phyloP scores from a whole-genome alignment of 35 echinoderm and acorn worm genomes.

The Patiria miniata region DNA sequence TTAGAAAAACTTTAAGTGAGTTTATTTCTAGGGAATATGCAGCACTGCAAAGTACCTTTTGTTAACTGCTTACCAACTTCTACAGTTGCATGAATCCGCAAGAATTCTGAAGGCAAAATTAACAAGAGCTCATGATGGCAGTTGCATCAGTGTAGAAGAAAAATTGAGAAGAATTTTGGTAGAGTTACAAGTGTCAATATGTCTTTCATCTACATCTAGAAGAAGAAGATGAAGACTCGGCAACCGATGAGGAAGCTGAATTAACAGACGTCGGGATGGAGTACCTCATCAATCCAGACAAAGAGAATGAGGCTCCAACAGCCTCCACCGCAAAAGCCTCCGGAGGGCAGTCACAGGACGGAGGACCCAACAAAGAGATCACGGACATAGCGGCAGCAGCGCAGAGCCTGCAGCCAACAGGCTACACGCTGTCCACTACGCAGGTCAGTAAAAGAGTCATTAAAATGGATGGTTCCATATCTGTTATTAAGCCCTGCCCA shows the following conservation, averaged over 20 bases:
- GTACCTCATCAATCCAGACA: slow-evolving; percentile 94
- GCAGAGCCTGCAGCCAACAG: slow-evolving; percentile 90
- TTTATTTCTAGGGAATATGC: too few species aligned
- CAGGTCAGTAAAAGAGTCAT: slow-evolving; percentile 48
- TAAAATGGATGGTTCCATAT: too few species aligned
- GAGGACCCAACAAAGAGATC: slow-evolving; percentile 91
- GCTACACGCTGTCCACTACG: slow-evolving; percentile 90
- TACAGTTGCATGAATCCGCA: too few species aligned
- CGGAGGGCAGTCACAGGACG: slow-evolving; percentile 27
- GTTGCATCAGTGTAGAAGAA: too few species aligned
- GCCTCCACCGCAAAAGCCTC: neutral
- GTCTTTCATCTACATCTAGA: slow-evolving; percentile 11
- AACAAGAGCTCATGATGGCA: too few species aligned
- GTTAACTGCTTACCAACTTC: too few species aligned
- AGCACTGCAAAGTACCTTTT: too few species aligned
- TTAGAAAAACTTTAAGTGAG: too few species aligned
- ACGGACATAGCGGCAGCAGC: slow-evolving; percentile 89
- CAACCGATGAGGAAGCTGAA: slow-evolving; percentile 68
- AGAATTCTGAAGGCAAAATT: too few species aligned
- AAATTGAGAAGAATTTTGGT: neutral
- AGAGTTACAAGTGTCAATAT: neutral
- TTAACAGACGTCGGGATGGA: slow-evolving; percentile 95
- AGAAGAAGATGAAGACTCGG: slow-evolving; percentile 62
- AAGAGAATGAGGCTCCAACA: slow-evolving; percentile 65
- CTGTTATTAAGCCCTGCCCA: too few species aligned